phyloP scores from a whole-genome alignment of 92 coral and sea anemone genomes.

The Bergia puertoricense region DNA sequence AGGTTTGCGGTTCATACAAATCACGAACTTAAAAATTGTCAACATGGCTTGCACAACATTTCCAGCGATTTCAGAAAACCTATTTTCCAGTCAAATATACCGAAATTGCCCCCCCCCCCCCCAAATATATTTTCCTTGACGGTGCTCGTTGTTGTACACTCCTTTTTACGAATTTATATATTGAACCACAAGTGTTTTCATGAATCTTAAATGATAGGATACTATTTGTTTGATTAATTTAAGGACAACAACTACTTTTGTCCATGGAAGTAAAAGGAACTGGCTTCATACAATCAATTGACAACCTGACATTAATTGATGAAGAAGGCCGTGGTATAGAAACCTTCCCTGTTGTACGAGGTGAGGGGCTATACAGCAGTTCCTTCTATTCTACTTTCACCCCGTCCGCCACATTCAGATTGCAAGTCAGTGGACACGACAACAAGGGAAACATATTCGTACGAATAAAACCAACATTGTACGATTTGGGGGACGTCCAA shows the following conservation, averaged over 20 bases:
- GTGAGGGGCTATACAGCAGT: slow-evolving; percentile 50
- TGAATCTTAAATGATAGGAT: too few relatives aligned
- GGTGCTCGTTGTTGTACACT: too few relatives aligned
- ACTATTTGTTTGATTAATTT: not conserved
- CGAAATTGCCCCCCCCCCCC: too few relatives aligned
- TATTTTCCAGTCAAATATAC: too few relatives aligned
- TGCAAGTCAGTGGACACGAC: slow-evolving; percentile 45
- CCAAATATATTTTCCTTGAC: too few relatives aligned
- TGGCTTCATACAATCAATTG: not conserved
- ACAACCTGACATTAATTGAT: slow-evolving; percentile 39
- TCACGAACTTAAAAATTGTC: too few relatives aligned
- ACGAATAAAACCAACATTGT: slow-evolving; percentile 47
- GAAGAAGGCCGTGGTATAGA: slow-evolving; percentile 49
- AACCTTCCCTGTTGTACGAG: slow-evolving; percentile 49
- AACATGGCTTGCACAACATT: not conserved
- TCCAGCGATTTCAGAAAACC: not conserved
- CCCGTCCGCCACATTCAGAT: slow-evolving; percentile 51
- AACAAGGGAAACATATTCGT: slow-evolving; percentile 20
- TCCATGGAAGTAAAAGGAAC: slow-evolving; percentile 3
- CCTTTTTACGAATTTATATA: too few relatives aligned
- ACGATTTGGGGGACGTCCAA: slow-evolving; percentile 41
- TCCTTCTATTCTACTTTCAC: slow-evolving; percentile 32
- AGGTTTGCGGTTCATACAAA: too few relatives aligned
- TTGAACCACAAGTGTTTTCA: too few relatives aligned
- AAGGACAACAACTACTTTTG: slow-evolving; percentile 2